Evolutionary conservation across 2,888 invertebrate genomes (phyloP), one percentile per base, ranked within the genome.

Genomic region (Muscina levida): DNA sequence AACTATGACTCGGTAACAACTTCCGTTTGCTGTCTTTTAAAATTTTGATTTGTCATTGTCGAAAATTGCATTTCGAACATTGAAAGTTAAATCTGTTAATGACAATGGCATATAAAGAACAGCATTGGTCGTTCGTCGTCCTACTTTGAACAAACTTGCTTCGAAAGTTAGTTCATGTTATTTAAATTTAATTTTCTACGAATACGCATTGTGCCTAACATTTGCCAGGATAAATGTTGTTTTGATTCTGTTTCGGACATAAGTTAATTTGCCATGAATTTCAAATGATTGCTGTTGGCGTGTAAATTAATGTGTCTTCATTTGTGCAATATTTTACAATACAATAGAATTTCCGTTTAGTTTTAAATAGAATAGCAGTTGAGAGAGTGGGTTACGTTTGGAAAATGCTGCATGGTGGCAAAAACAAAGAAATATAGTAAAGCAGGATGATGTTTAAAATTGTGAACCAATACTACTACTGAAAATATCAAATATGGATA

Each of bases 1-100:
- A 71, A 77, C 62, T 77, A 77, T 74, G 42, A 62, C 22, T 1
- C 13, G 81, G 81, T 72, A 75, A 81, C 72, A 81, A 81, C 77
- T 81, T 81, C 81, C 81, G 81, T 75, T 81, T 81, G 77, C 67
- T 77, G 81, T 81, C 77, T 62, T 81, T 77, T 81, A 75, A 74
- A 77, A 75, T 77, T 77, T 74, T 72, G 77, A 81, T 74, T 81
- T 81, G 74, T 72, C 81, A 81, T 81, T 77, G 74, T 70, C 72
- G 68, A 72, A 75, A 74, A 81, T 77, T 77, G 81, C 74, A 81
- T 77, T 75, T 24, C 57, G 22, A 62, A 48, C 62, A 81, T 56
- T 19, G 37, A 19, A 76, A 74, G 56, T 72, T 72, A 72, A 77
- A 48, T 81, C 74, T 81, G 77, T 26, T 74, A 72, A 74, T 77